Base-by-base conservation (phyloP, 2,797 vertebrate species). In the Neostethus bicornis region DNA sequence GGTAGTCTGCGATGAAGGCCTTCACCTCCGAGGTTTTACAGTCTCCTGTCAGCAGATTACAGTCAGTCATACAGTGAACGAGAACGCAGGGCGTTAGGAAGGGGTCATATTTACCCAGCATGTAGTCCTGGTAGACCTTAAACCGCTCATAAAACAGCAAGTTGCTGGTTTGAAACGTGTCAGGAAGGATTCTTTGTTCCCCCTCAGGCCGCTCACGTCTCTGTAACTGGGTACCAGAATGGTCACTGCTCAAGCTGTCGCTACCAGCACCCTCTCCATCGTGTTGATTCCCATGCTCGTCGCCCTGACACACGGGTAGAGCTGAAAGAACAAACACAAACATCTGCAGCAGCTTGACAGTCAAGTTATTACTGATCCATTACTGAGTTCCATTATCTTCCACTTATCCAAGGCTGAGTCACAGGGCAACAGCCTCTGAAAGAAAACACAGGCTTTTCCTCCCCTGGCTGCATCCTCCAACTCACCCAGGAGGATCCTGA, bases 111-210 rank as follows among this genome's bases (percentile, higher is more conserved):
- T 61, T 87, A 97, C 97, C 96, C 1, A 99, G 90, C 73, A 98
- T 93, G 70, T 96, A 98, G 84, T 98, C 96, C 77, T 98, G 96
- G 70, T 96, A 98, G 0, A 92, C 91, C 52, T 93, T 93, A 81
- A 98, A 99, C 38, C 96, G 80, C 73, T 98, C 96, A 0, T 97
- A 99, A 82, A 95, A 95, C 25, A 97, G 80, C 50, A 99, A 91
- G 25, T 92, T 84, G 71, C 84, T 84, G 0, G 96, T 97, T 55
- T 94, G 92, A 63, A 98, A 97, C 20, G 90, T 86, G 58, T 94
- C 93, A 0, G 94, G 96, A 11, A 98, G 91, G n/a, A n/a, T n/a
- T n/a, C n/a, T n/a, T n/a, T n/a, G n/a, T n/a, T n/a, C n/a, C n/a
- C n/a, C n/a, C n/a, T n/a, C 66, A 0, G 7, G 16, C 26, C 70